These are phyloP conservation scores for Trissonchulus latispiculum DNA, from an alignment of 2,888 invertebrate genomes.

Conservation along the genomic window DNA sequence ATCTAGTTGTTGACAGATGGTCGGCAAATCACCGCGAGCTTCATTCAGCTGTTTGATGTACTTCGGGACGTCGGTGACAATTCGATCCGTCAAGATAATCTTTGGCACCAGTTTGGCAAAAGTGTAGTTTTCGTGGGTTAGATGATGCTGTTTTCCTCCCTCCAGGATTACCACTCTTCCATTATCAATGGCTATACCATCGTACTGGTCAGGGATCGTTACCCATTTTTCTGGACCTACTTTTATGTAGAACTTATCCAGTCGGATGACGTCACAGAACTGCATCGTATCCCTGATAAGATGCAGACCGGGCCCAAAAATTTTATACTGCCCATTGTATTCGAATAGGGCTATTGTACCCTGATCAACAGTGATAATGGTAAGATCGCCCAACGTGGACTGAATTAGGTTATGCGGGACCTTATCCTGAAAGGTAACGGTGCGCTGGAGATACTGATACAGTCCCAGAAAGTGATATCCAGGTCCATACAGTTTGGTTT, in stretches of 20 bases:
- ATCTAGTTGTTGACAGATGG: not conserved
- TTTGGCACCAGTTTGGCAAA: conserved; percentile 17
- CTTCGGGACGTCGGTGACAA: conserved; percentile 15
- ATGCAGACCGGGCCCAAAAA: conserved; percentile 14
- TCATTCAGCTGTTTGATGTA: not conserved
- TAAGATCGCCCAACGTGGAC: not conserved
- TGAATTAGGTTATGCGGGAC: conserved; percentile 10
- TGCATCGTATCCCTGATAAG: conserved; percentile 14
- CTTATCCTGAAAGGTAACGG: conserved; percentile 3
- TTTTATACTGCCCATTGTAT: conserved; percentile 16
- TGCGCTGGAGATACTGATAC: not conserved
- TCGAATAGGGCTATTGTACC: conserved; percentile 14
- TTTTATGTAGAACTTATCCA: conserved; percentile 11
- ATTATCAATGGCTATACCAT: conserved; percentile 15
- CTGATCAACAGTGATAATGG: conserved; percentile 15
- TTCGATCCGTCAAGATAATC: conserved; percentile 16
- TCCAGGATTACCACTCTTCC: conserved; percentile 2
- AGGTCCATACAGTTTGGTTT: conserved; percentile 9
- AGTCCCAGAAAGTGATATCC: conserved; percentile 15
- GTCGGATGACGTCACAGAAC: not conserved
- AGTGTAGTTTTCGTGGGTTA: conserved; percentile 12
- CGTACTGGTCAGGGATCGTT: conserved; percentile 17
- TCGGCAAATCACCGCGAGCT: conserved; percentile 4
- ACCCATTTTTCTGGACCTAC: conserved; percentile 16
- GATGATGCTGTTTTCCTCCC: conserved; percentile 15